Conservation (phyloP, 2,113 vertebrate species). For the Stercorarius parasiticus region DNA sequence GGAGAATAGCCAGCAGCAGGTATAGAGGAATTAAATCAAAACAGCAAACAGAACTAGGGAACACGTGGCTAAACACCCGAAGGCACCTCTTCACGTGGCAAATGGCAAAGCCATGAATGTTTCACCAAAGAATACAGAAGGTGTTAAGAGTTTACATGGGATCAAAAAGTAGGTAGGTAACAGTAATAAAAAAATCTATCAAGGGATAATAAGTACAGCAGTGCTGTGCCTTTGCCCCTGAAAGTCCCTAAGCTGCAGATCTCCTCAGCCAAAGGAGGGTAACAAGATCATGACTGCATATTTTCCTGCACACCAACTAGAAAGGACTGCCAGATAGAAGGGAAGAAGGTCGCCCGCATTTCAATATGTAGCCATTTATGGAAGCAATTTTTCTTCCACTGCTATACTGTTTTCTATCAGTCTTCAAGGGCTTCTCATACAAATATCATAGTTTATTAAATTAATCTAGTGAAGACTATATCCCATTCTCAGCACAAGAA, state of each 20-base stretch:
- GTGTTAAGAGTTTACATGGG: background rate
- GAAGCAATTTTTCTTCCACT: background rate
- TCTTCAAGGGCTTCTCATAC: background rate
- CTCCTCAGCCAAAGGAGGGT: background rate
- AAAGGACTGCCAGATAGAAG: background rate
- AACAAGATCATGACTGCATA: background rate
- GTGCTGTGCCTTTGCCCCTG: background rate
- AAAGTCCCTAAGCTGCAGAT: background rate
- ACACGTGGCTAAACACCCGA: accelerated
- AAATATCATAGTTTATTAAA: background rate
- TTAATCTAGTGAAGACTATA: background rate
- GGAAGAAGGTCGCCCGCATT: background rate
- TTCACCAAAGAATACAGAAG: background rate
- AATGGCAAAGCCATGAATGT: background rate
- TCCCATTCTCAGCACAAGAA: background rate
- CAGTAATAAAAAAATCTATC: background rate
- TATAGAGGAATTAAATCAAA: background rate
- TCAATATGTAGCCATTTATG: background rate
- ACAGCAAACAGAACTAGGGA: background rate
- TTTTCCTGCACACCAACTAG: background rate
- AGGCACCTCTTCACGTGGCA: background rate
- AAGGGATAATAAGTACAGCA: background rate
- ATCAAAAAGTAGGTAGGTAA: background rate
- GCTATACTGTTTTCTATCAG: background rate
- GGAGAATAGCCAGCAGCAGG: background rate